Evolutionary conservation across 30 jellyfish, hydroid and myxozoan genomes (phyloP).

Genomic region (Rhopilema esculentum): DNA sequence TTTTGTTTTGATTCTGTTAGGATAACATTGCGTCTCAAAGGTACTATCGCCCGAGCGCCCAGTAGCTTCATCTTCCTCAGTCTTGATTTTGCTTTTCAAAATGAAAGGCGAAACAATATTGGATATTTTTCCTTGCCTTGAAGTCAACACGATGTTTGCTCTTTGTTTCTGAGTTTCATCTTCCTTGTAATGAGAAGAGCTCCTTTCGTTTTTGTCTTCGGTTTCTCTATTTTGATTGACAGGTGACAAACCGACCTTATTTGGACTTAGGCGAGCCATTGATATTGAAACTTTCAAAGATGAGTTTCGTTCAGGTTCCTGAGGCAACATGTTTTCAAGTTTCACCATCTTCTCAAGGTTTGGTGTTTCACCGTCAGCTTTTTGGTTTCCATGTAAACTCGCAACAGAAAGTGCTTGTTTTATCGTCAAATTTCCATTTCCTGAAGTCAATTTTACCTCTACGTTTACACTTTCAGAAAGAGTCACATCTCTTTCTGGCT

Average conservation of each 20-base stretch:
- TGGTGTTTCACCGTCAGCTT: background rate
- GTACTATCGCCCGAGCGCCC: background rate
- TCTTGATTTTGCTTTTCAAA: background rate
- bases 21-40: background rate
- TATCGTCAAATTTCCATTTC: background rate
- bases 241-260: no score
- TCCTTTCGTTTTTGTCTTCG: no score
- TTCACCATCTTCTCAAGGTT: background rate
- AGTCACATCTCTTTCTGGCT: no score
- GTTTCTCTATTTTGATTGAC: no score
- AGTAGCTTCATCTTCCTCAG: background rate
- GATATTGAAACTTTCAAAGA: background rate
- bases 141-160: background rate
- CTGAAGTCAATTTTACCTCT: background rate
- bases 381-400: background rate
- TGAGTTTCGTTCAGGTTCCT: no score
- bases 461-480: no score
- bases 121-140: background rate
- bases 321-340: background rate
- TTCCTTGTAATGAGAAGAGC: background rate
- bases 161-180: background rate
- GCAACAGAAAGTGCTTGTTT: background rate
- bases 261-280: background rate
- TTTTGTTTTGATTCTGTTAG: background rate
- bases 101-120: background rate